Evolutionary conservation across 2,797 vertebrate species (phyloP), one percentile per base, ranked within the genome.

Genomic region (Bovichtus diacanthus): DNA sequence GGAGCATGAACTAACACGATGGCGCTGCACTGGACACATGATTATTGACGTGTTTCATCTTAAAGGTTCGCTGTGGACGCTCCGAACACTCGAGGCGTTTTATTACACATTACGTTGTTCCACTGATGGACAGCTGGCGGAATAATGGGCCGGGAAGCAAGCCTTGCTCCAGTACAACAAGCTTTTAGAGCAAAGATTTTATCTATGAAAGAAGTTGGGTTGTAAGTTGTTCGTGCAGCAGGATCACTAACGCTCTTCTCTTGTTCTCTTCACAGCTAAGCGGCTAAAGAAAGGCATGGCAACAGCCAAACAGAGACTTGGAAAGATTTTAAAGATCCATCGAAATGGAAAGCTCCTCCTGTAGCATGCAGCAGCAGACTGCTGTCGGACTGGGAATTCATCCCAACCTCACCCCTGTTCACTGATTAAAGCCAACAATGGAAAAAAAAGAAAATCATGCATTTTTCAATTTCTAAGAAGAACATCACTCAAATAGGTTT

Each of bases 271-370:
- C 67, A 38, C 93, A 97, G 98, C 97, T 63, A 99, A 99, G 95
- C 96, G 97, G 92, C 96, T 97, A 95, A 99, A 98, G 97, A 99
- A 99, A 96, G 98, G 98, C 91, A 99, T 99, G 98, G 98, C 98
- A 49, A 99, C 98, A 6, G 98, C 98, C 93, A 99, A 99, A 96
- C 98, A 99, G 95, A 98, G 98, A 97, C 98, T 99, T 64, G 98
- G 98, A 94, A 99, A 99, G 95, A 99, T 99, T 94, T 95, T 99
- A 96, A 99, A 99, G 95, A 99, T 99, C 92, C 98, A 99, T 93
- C 96, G 98, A 94, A 99, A 99, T 0, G 98, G 98, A 83, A 99
- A 99, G 89, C 96, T 99, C 87, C 97, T 99, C 78, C 97, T 99
- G 95, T 99, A 98, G 96, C 94, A 86, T 63, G 83, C 78, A 81